Evolutionary conservation across 2,113 vertebrate genomes (phyloP).

Genomic region (Toxostoma redivivum): DNA sequence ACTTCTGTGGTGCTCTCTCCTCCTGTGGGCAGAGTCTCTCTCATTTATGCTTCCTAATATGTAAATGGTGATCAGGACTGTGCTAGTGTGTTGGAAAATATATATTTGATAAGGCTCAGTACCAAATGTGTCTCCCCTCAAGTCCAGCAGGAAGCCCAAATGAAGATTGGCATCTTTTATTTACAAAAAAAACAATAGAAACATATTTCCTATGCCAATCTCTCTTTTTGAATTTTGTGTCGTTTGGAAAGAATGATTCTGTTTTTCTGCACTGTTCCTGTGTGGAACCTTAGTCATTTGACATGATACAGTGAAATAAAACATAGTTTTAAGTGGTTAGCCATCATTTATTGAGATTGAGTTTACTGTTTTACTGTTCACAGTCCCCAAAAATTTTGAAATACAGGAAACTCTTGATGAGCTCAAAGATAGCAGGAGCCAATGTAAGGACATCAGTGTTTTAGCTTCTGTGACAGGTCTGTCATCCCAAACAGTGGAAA

Average conservation of each 20-base stretch:
- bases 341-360: background rate
- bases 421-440: background rate
- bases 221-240: background rate
- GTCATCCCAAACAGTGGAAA: background rate
- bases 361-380: background rate
- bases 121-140: background rate
- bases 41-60: background rate
- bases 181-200: background rate
- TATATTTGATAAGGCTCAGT: background rate
- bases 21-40: background rate
- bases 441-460: background rate
- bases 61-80: background rate
- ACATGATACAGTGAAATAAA: background rate
- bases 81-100: background rate
- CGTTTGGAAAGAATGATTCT: background rate
- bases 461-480: background rate
- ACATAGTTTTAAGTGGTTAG: rapidly evolving
- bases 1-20: background rate
- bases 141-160: background rate
- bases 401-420: background rate
- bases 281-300: background rate
- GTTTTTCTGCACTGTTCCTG: background rate
- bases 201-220: background rate
- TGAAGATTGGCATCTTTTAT: background rate
- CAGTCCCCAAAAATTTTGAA: background rate